Evolutionary conservation across 2,797 vertebrate species (phyloP).

Genomic region (Hippoglossus hippoglossus): DNA sequence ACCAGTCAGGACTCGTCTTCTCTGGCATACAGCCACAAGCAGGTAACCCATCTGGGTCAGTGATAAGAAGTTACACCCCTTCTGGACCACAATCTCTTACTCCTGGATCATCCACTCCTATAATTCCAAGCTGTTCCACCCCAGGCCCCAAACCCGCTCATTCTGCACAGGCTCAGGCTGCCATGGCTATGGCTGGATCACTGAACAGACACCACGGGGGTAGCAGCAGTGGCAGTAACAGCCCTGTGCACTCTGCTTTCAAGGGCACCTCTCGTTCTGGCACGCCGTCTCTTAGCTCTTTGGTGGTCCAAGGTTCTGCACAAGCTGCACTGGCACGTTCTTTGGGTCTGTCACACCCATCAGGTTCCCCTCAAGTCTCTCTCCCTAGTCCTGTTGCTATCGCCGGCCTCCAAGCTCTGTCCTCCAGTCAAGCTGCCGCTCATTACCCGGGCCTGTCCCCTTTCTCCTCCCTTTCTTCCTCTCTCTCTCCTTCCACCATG

Average conservation of each 20-base stretch:
- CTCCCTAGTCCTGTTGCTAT: conserved; percentile 86
- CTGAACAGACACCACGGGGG: conserved; percentile 74
- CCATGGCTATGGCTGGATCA: conserved; percentile 55
- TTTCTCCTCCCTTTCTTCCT: conserved; percentile 87
- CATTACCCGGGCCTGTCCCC: conserved; percentile 89
- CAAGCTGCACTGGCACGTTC: conserved; percentile 84
- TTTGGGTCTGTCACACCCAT: conserved; percentile 82
- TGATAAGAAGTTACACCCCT: conserved; percentile 90
- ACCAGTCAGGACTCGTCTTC: conserved; percentile 82
- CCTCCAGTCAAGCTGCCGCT: conserved; percentile 84
- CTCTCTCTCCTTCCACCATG: conserved; percentile 81
- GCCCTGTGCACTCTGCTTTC: conserved; percentile 93
- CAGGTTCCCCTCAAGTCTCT: conserved; percentile 87
- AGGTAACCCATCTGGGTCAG: conserved; percentile 84
- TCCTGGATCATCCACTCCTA: conserved; percentile 83
- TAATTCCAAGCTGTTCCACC: conserved; percentile 72
- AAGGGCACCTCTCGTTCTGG: conserved; percentile 90
- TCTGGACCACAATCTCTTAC: conserved; percentile 81
- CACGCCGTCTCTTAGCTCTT: conserved; percentile 86
- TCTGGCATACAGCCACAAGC: conserved; percentile 82
- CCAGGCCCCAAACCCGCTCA: conserved; percentile 76
- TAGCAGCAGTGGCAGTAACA: conserved; percentile 83
- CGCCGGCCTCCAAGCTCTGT: conserved; percentile 85
- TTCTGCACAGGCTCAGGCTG: conserved; percentile 65
- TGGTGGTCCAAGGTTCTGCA: conserved; percentile 83